Evolutionary conservation across 2,113 vertebrate genomes (phyloP), one percentile per base, ranked within the genome.

Genomic region (Microtus oregoni): DNA sequence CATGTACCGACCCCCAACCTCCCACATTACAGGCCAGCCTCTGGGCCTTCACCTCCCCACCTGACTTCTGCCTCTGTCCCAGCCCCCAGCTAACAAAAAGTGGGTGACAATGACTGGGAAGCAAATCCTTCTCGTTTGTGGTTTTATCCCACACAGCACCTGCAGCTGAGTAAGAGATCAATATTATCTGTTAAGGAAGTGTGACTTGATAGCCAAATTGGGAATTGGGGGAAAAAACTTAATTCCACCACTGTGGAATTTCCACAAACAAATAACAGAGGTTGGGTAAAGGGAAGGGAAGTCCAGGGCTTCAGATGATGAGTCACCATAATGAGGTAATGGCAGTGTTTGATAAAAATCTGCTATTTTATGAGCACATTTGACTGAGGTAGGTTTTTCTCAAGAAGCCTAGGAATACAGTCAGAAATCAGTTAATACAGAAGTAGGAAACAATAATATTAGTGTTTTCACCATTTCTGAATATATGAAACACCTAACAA

Each of bases 381-480:
- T 7, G 52, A 91, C 30, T 95, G 52, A 91, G 96, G 22, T 35
- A 89, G 38, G n/a, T 41, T 95, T 63, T 98, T 96, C 94, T 98
- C 65, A 94, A 95, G 96, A 96, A 81, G 97, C 63, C 67, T 63
- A 95, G 68, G 91, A 97, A 97, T 95, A 86, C 83, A 96, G 73
- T 83, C 96, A 94, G 93, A 94, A 98, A 96, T 98, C 78, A 97
- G 32, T 90, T 87, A 94, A 88, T 38, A 96, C 79, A 91, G 5
- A 96, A 7, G 76, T 44, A 96, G 96, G 55, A 96, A 92, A 81
- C 86, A 95, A 90, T 92, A 89, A 92, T 87, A 93, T 90, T 24
- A 90, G 68, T 22, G 65, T 82, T 88, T 92, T 90, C 26, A 96
- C 90, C 67, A 91, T 94, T 97, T 92, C 83, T 90, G 44, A 96